Evolutionary conservation across 2,888 invertebrate species (phyloP), one percentile per base, ranked within the genome.

Genomic region (Zygothrica quintamaculata): DNA sequence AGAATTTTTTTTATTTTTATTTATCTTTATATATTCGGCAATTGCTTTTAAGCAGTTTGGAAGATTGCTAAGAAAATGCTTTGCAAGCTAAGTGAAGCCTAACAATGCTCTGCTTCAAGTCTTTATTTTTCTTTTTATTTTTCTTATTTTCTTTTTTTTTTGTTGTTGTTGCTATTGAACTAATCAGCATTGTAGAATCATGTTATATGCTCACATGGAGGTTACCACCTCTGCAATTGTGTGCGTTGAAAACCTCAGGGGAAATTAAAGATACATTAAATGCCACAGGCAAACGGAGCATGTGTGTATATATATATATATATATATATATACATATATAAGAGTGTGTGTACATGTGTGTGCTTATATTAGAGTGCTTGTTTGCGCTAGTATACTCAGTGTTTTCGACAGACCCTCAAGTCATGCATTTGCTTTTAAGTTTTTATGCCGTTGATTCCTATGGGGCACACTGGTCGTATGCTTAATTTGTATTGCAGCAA

Each of bases 191-290:
- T 68, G 73, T 64, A 34, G 43, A 48, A 31, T 33, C 47, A 52
- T 59, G 64, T 48, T 58, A 55, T 58, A 52, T 59, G 68, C 52
- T 59, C 42, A 42, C 51, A 59, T 48, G 47, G 48, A 58, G 64
- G 33, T 48, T 29, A 68, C 71, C 73, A 55, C 58, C 60, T 60
- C 67, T 73, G 59, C 75, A 81, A 84, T 80, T 80, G 80, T 84
- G 81, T 84, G 81, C 70, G 76, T 74, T 75, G 68, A 61, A 61
- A 80, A 80, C 77, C 82, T 75, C 85, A 67, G 64, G 82, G 82
- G 82, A 82, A 82, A 82, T 82, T 82, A 85, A 82, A 82, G 80
- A 82, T 82, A 82, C 82, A 82, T 82, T 82, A 85, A 82, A 85
- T 85, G 77, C 62, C 77, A 64, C 73, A 68, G 70, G 82, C 67